These are phyloP conservation scores for Eugnorisma glareosa DNA, from an alignment of 2,888 invertebrate species.

Conservation along the genomic window DNA sequence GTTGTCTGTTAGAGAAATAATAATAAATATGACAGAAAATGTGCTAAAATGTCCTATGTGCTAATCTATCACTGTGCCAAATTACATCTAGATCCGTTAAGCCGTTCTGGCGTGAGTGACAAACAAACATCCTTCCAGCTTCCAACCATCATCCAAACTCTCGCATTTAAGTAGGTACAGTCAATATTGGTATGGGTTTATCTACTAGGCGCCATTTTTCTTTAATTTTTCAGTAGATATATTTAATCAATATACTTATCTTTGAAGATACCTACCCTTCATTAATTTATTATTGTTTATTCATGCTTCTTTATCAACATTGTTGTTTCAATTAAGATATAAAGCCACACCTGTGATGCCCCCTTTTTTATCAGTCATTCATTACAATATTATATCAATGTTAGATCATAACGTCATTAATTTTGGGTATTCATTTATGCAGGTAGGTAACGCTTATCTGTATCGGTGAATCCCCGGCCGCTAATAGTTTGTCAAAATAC, in stretches of 20 bases:
- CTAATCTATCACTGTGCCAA: no score
- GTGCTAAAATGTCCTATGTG: no score
- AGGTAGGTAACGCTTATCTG: background rate
- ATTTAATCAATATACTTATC: conserved; percentile 4
- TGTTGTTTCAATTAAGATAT: conserved; percentile 12
- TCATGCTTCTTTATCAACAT: background rate
- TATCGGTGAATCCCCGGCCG: background rate
- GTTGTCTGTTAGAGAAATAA: no score
- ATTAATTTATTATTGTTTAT: conserved; percentile 18
- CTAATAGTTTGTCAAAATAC: background rate
- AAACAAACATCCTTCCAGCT: no score
- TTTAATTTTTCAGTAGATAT: background rate
- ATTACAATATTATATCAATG: conserved; percentile 23
- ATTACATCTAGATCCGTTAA: no score
- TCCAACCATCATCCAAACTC: no score
- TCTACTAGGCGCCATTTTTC: background rate
- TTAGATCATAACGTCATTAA: background rate
- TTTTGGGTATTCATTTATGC: conserved; percentile 1
- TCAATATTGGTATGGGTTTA: background rate
- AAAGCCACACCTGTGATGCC: conserved; percentile 12
- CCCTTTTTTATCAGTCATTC: conserved; percentile 16
- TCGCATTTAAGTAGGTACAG: no score
- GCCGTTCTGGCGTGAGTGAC: no score
- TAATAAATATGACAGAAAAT: no score
- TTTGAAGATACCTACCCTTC: background rate